Base-by-base conservation (phyloP, 1,140 invertebrate genomes). In the Diuraphis noxia region DNA sequence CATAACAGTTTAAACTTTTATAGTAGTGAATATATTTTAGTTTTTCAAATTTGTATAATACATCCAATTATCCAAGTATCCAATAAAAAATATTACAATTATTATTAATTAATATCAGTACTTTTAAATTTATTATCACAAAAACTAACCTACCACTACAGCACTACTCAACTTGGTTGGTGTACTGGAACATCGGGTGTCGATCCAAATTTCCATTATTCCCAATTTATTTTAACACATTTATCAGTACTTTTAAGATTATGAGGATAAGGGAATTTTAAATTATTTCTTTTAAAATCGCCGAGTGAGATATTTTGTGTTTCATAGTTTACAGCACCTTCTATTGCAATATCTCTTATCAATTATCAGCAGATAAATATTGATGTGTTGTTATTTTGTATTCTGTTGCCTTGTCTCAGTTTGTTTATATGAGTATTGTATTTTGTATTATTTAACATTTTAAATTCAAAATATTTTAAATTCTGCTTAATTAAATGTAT, bases 331-430 rank as follows among this genome's bases (percentile, higher is more conserved):
- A 88, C 49, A 86, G 3, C 36, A 88, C 85, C 56, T 56, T 30
- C 21, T 17, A 85, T 3, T 43, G 6, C 49, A 46, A 46, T 38
- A 56, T 87, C 52, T 63, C 86, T 88, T 88, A 88, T 88, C 86
- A 63, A 7, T 87, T 87, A 87, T 88, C 86, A 63, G 7, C 49
- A 52, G 30, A 87, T 52, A 10, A 38, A 30, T 34, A 52, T 87
- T 52, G 34, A 21, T 88, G 52, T 88, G 25, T 41, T 56, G 85
- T 87, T 41, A 36, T 87, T 21, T 49, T 49, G 38, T 86, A 49
- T 36, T 86, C 49, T 49, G 19, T 86, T 86, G 23, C 56, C 30
- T 84, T 8, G 4, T 41, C 40, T 41, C 23, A 41, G 43, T 43
- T 84, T 84, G 30, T 49, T 23, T 43, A 85, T 46, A n/a, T n/a